phyloP scores from a whole-genome alignment of 2,797 vertebrate genomes.

The Argentina silus region DNA sequence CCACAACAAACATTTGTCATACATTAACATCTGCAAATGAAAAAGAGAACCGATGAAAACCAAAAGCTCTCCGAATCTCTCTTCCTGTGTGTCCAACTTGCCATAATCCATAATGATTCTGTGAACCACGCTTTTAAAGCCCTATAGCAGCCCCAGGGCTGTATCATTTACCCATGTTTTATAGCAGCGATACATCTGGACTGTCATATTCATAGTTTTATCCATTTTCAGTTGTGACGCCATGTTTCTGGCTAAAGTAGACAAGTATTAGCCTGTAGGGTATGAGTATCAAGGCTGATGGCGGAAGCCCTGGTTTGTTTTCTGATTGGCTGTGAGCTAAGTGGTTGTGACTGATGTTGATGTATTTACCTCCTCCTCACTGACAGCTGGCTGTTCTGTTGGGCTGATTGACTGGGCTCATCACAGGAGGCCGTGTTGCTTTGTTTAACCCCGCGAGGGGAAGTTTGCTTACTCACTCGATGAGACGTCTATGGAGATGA shows the following conservation, averaged over 20 bases:
- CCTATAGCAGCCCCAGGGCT: too few species aligned
- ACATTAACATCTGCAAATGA: too few species aligned
- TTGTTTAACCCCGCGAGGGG: constrained; percentile 70
- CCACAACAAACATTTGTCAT: too few species aligned
- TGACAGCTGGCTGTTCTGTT: constrained; percentile 66
- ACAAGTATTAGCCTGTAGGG: constrained; percentile 3
- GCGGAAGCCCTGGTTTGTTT: constrained; percentile 58
- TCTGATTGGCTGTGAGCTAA: constrained; percentile 69
- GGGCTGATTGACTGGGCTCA: constrained; percentile 70
- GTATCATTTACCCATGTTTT: constrained; percentile 38
- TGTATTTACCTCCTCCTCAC: constrained; percentile 69
- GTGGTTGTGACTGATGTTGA: constrained; percentile 68
- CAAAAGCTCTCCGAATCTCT: too few species aligned
- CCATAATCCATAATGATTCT: too few species aligned
- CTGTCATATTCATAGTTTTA: constrained; percentile 51
- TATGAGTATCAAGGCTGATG: constrained; percentile 36
- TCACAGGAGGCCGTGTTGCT: constrained; percentile 57
- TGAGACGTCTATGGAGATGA: constrained; percentile 72
- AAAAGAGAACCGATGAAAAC: too few species aligned
- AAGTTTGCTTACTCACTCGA: constrained; percentile 74
- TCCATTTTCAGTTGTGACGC: constrained; percentile 33
- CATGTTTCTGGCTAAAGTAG: constrained; percentile 23
- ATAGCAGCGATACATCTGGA: constrained; percentile 48
- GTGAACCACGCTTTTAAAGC: too few species aligned
- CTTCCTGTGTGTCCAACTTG: too few species aligned